Evolutionary conservation across 2,888 invertebrate species (phyloP).

Genomic region (Drosophila colorata): DNA sequence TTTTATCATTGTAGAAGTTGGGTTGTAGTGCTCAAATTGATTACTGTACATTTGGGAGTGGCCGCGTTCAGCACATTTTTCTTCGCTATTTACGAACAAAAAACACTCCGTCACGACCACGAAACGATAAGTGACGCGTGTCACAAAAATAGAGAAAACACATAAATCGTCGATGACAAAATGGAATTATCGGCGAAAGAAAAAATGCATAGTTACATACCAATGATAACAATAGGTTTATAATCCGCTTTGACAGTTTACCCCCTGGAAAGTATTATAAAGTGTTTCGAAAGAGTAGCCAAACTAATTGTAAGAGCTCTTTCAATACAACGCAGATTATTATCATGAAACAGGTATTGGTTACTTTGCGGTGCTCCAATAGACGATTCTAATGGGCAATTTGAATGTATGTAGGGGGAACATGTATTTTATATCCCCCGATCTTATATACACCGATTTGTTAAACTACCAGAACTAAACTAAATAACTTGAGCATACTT

Average conservation of each 20-base stretch:
- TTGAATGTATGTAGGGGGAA: not conserved
- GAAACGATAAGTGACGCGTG: constrained; percentile 53
- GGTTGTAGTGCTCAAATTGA: constrained; percentile 38
- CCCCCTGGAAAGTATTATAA: constrained; percentile 1
- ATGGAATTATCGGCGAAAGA: constrained; percentile 22
- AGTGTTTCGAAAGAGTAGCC: constrained; percentile 25
- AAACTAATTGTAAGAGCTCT: constrained; percentile 7
- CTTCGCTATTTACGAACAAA: constrained; percentile 23
- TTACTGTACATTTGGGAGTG: constrained; percentile 43
- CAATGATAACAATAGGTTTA: constrained; percentile 32
- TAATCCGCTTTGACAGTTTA: constrained; percentile 52
- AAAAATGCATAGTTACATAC: constrained; percentile 35
- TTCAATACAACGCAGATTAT: constrained; percentile 23
- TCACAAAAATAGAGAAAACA: constrained; percentile 43
- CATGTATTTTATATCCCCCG: no score
- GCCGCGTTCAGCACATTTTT: constrained; percentile 42
- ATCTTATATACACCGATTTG: no score
- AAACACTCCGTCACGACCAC: constrained; percentile 49
- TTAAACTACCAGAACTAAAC: no score
- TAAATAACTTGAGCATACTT: no score
- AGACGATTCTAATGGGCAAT: constrained; percentile 6
- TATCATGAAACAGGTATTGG: constrained; percentile 15
- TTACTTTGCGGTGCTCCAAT: constrained; percentile 17
- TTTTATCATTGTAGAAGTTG: constrained; percentile 36
- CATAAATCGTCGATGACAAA: constrained; percentile 62